These are phyloP conservation scores for Montipora capitata DNA, from an alignment of 92 coral and sea anemone genomes.

Conservation along the genomic window DNA sequence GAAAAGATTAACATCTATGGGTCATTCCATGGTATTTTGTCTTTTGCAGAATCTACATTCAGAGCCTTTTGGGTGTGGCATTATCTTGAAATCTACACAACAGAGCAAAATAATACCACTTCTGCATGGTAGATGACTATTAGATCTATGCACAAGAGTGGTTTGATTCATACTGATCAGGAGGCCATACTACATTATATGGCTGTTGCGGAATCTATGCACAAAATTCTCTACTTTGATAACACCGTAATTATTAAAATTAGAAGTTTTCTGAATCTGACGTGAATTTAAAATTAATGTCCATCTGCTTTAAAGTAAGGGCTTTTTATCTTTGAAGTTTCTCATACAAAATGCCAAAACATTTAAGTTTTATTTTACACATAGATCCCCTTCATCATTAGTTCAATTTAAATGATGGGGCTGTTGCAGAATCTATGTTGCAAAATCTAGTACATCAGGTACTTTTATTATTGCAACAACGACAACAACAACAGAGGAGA, in stretches of 20 bases:
- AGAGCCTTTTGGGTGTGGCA: slow-evolving; percentile 5
- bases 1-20: too few species aligned
- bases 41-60: background rate
- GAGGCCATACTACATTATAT: too few species aligned
- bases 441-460: background rate
- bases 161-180: too few species aligned
- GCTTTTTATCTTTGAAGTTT: too few species aligned
- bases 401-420: slow-evolving; percentile 17
- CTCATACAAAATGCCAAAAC: slow-evolving; percentile 6
- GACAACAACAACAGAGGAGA: background rate
- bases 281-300: background rate
- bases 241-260: too few species aligned
- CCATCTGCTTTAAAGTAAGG: too few species aligned
- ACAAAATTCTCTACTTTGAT: too few species aligned
- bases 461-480: background rate
- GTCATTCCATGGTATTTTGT: slow-evolving; percentile 22
- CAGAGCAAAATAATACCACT: background rate
- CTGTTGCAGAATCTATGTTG: slow-evolving; percentile 23
- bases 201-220: too few species aligned
- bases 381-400: background rate
- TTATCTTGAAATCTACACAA: background rate
- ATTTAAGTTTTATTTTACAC: background rate
- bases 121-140: background rate
- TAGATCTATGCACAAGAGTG: too few species aligned
- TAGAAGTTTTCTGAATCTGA: too few species aligned